A percentile compares a stretch with the other conserved stretches of the same genome.
phyloP scores from a whole-genome alignment of 2,888 invertebrate species.

The Pollenia amentaria region DNA sequence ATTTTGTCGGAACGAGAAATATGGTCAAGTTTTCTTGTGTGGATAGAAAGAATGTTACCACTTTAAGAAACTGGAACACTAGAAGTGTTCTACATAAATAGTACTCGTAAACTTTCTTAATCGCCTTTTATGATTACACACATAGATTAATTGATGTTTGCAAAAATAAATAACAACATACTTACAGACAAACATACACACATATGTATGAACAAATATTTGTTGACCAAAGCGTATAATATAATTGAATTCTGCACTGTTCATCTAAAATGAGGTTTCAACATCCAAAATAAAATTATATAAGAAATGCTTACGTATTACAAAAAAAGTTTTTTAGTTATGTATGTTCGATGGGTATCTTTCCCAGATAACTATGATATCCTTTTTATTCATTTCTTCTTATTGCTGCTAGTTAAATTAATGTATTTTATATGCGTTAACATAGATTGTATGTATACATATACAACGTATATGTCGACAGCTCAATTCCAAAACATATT shows the following conservation, averaged over 20 bases:
- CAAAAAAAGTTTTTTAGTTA: too few relatives aligned
- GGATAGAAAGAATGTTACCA: constrained; percentile 36
- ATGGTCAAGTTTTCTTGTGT: constrained; percentile 59
- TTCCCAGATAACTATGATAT: background rate
- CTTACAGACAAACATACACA: background rate
- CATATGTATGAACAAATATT: background rate
- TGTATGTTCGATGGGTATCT: background rate
- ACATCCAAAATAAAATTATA: too few relatives aligned
- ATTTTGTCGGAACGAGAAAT: constrained; percentile 43
- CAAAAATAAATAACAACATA: background rate
- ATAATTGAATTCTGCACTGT: too few relatives aligned
- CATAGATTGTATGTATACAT: too few relatives aligned
- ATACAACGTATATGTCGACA: too few relatives aligned
- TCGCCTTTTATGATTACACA: background rate
- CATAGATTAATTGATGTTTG: constrained; percentile 3
- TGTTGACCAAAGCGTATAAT: background rate
- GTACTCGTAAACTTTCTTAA: constrained; percentile 14
- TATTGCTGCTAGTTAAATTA: background rate
- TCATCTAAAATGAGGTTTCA: too few relatives aligned
- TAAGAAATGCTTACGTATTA: too few relatives aligned
- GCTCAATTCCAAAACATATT: too few relatives aligned
- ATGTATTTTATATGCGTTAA: too few relatives aligned
- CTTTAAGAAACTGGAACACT: constrained; percentile 56
- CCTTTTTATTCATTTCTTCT: background rate
- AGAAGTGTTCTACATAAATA: constrained; percentile 59